phyloP scores from a whole-genome alignment of 2,113 vertebrate genomes.

The Carassius gibelio region DNA sequence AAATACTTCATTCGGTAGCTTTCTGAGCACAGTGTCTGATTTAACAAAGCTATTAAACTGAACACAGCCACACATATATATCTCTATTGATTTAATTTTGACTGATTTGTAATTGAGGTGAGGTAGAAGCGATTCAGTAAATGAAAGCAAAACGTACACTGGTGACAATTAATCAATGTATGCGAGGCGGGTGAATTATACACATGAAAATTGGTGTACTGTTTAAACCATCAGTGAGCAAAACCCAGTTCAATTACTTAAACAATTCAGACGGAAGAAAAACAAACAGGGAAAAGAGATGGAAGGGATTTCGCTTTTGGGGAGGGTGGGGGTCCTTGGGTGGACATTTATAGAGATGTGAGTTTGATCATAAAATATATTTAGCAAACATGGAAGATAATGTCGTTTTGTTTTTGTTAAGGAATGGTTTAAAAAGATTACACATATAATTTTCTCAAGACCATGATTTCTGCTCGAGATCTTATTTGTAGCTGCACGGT shows the following conservation, averaged over 20 bases:
- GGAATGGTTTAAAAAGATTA: neutral
- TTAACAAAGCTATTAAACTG: slow-evolving; percentile 12
- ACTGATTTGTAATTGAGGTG: slow-evolving; percentile 29
- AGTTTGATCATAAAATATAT: neutral
- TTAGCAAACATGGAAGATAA: slow-evolving; percentile 4
- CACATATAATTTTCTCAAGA: neutral
- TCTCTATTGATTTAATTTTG: slow-evolving; percentile 12
- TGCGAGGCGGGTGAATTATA: neutral
- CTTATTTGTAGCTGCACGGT: neutral
- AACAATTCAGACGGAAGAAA: neutral
- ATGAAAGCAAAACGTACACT: neutral
- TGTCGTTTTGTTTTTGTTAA: neutral
- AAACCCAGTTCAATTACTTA: slow-evolving; percentile 20
- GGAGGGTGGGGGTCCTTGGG: neutral
- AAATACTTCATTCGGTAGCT: neutral
- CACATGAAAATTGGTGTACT: neutral
- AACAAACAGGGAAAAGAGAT: neutral
- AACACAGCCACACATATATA: neutral
- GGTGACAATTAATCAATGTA: neutral
- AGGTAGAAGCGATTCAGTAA: neutral
- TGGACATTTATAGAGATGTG: neutral
- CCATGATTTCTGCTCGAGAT: neutral
- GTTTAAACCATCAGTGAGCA: neutral
- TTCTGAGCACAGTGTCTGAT: neutral
- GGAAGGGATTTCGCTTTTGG: neutral